phyloP scores from a whole-genome alignment of 2,113 vertebrate genomes.

The Pristiophorus japonicus region DNA sequence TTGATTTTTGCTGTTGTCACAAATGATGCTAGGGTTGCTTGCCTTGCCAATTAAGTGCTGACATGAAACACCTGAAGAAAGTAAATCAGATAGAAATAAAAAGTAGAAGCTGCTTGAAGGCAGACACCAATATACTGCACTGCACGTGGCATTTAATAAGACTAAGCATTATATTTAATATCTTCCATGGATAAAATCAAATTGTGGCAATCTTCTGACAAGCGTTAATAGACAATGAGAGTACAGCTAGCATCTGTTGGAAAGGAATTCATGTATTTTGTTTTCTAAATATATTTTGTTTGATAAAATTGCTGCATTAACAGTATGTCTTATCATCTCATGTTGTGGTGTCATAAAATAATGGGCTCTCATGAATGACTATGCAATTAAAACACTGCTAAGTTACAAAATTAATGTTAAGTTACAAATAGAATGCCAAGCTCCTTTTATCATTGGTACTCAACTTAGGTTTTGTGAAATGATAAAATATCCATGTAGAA shows the following conservation, averaged over 20 bases:
- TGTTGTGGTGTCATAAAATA: not conserved
- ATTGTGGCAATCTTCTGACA: not conserved
- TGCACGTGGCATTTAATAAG: not conserved
- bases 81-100: not conserved
- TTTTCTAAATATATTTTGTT: not conserved
- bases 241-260: not conserved
- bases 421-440: not conserved
- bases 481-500: too few relatives aligned
- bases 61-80: not conserved
- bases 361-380: not conserved
- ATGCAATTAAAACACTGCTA: not conserved
- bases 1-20: not conserved
- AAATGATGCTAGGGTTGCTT: not conserved
- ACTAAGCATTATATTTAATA: not conserved
- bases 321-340: not conserved
- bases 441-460: not conserved
- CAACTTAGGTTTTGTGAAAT: too few relatives aligned
- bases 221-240: not conserved
- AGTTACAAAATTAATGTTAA: not conserved
- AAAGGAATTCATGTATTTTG: not conserved
- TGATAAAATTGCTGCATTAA: constrained; percentile 1
- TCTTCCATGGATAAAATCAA: not conserved
- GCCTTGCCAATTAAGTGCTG: not conserved
- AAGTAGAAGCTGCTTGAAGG: not conserved
- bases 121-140: not conserved